phyloP scores from a whole-genome alignment of 1,140 invertebrate genomes.

The Drosophila nikananu region DNA sequence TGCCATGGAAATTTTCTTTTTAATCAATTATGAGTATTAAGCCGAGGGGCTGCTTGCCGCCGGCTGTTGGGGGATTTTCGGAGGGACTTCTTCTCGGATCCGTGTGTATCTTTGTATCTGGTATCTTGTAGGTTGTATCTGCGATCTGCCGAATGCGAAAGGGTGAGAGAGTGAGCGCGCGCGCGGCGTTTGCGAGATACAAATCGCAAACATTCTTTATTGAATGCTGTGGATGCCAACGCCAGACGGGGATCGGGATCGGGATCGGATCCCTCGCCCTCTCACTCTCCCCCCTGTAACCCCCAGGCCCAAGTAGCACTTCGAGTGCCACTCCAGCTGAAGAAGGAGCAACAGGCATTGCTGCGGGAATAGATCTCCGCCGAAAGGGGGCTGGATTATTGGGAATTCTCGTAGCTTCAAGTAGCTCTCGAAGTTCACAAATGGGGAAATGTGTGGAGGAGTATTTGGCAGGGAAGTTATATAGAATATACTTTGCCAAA shows the following conservation, averaged over 20 bases:
- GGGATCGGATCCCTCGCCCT: too few species aligned
- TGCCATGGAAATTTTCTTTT: slow-evolving; percentile 84
- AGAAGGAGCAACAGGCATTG: slow-evolving; percentile 30
- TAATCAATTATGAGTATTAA: slow-evolving; percentile 84
- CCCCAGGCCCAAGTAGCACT: slow-evolving; percentile 72
- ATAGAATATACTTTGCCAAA: neutral
- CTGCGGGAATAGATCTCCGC: slow-evolving; percentile 14
- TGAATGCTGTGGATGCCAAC: slow-evolving; percentile 81
- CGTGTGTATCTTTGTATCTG: slow-evolving; percentile 34
- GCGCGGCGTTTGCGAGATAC: slow-evolving; percentile 59
- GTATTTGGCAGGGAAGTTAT: neutral
- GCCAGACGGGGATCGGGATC: slow-evolving; percentile 18
- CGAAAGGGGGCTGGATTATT: slow-evolving; percentile 14
- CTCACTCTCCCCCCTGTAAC: neutral
- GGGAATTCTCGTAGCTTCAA: slow-evolving; percentile 8
- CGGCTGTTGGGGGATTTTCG: slow-evolving; percentile 11
- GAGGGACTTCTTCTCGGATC: neutral
- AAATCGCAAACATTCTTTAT: slow-evolving; percentile 84
- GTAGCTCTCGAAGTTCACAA: slow-evolving; percentile 12
- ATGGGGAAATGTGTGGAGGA: neutral
- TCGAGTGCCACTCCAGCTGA: slow-evolving; percentile 68
- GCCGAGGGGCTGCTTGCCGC: slow-evolving; percentile 45
- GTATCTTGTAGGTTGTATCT: slow-evolving; percentile 44
- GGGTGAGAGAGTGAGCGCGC: slow-evolving; percentile 38
- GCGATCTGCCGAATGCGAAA: slow-evolving; percentile 31